A percentile compares a stretch with the other conserved stretches of the same genome.
Conservation (phyloP, 1,140 invertebrate species). For the Dryas iulia region DNA sequence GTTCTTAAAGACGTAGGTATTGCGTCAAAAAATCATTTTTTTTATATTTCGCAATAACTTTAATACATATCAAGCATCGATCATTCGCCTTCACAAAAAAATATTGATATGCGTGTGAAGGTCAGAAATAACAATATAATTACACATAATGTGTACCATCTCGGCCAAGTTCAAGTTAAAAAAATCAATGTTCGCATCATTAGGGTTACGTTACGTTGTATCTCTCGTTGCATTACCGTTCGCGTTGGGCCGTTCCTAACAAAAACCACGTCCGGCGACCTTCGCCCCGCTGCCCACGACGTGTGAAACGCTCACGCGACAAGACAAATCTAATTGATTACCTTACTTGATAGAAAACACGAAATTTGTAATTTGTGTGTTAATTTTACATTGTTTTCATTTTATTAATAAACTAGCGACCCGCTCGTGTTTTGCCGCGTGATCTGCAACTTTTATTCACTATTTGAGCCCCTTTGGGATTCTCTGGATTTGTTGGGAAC, state of each 20-base stretch:
- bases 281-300: slow-evolving; percentile 46
- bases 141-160: slow-evolving; percentile 24
- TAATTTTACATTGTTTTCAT: neutral
- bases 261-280: slow-evolving; percentile 58
- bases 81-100: neutral
- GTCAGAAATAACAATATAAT: slow-evolving; percentile 6
- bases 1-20: too few relatives aligned
- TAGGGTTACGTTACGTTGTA: slow-evolving; percentile 42
- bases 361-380: slow-evolving; percentile 2
- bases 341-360: slow-evolving; percentile 22
- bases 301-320: slow-evolving; percentile 38
- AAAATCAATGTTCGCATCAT: slow-evolving; percentile 40
- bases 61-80: neutral
- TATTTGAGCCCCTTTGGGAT: too few relatives aligned
- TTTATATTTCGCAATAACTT: neutral
- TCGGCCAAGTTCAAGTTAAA: slow-evolving; percentile 61
- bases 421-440: too few relatives aligned
- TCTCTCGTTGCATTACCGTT: slow-evolving; percentile 40
- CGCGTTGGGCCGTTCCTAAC: slow-evolving; percentile 16
- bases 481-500: too few relatives aligned
- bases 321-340: slow-evolving; percentile 42
- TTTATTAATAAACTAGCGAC: neutral
- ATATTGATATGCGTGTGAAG: neutral
- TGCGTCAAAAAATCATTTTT: too few relatives aligned
- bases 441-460: too few relatives aligned